Evolutionary conservation across 2,797 vertebrate species (phyloP).

Genomic region (Enteromius unitaeniatus): DNA sequence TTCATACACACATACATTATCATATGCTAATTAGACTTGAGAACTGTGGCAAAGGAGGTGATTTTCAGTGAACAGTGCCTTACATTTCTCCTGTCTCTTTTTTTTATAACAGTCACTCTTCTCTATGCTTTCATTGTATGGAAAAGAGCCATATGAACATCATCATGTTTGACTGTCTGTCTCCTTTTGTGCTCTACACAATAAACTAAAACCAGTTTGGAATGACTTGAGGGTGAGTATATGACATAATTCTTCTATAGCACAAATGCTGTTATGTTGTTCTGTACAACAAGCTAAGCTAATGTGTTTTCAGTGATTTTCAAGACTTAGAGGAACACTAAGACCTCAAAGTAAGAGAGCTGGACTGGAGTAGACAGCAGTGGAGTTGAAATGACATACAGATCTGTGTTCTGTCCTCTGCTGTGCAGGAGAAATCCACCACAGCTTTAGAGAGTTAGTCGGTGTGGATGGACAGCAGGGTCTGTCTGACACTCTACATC

Average conservation of each 20-base stretch:
- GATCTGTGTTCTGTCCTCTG: constrained; percentile 28
- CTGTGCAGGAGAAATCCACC: constrained; percentile 36
- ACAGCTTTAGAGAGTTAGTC: constrained; percentile 42
- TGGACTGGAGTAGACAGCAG: neutral
- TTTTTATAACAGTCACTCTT: neutral
- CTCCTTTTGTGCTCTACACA: neutral
- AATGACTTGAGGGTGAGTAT: neutral
- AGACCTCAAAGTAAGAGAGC: constrained; percentile 4
- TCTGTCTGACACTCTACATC: constrained; percentile 1
- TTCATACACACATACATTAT: neutral
- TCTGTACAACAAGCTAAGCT: too few relatives aligned
- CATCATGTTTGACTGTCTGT: neutral
- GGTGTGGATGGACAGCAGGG: constrained; percentile 1
- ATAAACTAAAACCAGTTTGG: neutral
- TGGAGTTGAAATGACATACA: constrained; percentile 16
- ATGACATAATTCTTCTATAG: neutral
- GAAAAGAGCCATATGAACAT: neutral
- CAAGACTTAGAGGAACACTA: neutral
- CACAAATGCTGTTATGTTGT: neutral
- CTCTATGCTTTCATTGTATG: neutral
- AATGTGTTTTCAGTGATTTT: neutral
- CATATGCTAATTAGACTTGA: neutral
- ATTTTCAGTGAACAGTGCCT: too few relatives aligned
- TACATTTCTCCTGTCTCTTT: neutral
- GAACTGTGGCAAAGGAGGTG: too few relatives aligned